Conservation (phyloP, 2,113 vertebrate species). For the Leucoraja erinaceus region DNA sequence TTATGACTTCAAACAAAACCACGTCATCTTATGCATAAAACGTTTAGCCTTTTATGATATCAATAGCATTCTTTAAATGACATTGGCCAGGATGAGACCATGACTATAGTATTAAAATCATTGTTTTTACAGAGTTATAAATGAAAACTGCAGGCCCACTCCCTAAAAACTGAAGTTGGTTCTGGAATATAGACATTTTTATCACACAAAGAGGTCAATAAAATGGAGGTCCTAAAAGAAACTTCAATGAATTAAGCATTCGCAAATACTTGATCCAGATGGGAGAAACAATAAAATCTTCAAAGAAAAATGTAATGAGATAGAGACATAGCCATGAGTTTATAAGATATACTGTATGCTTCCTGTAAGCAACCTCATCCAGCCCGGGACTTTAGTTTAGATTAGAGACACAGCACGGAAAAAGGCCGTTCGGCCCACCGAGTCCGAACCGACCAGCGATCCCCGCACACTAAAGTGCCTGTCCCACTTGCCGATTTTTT, state of each 20-base stretch:
- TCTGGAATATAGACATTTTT: not conserved
- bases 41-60: not conserved
- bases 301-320: not conserved
- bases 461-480: too few species aligned
- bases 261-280: not conserved
- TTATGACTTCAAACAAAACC: too few species aligned
- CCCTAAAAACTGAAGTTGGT: not conserved
- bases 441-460: too few species aligned
- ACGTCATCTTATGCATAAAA: too few species aligned
- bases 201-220: not conserved
- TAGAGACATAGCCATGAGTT: not conserved
- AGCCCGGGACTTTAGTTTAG: too few species aligned
- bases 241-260: not conserved
- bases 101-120: not conserved
- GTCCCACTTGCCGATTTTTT: too few species aligned
- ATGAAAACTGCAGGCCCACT: not conserved
- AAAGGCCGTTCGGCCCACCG: too few species aligned
- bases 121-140: not conserved
- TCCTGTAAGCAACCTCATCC: not conserved
- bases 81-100: not conserved
- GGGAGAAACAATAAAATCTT: not conserved
- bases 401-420: too few species aligned
- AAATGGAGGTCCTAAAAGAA: not conserved
- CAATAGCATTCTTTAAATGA: not conserved
- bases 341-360: not conserved